Conservation (phyloP, 2,797 vertebrate genomes). For the Cyprinodon diabolis region DNA sequence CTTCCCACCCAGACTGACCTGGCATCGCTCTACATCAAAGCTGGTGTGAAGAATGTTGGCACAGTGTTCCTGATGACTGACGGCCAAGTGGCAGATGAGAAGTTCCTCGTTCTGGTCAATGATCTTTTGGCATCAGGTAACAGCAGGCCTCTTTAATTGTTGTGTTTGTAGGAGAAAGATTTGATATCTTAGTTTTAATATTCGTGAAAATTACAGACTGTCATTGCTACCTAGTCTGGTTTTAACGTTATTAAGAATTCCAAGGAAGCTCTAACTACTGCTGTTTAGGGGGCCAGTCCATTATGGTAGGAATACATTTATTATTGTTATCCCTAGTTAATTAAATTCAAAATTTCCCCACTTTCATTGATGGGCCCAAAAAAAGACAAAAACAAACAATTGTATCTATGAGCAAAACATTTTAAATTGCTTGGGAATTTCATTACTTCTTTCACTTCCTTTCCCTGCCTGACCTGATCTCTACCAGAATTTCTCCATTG, state of each 20-base stretch:
- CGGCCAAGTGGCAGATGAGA: constrained; percentile 90
- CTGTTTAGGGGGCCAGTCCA: not conserved
- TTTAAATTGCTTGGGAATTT: not conserved
- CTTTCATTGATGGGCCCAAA: no score
- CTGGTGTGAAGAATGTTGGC: constrained; percentile 89
- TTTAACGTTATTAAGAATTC: not conserved
- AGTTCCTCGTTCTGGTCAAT: constrained; percentile 94
- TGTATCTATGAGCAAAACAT: not conserved
- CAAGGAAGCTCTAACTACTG: not conserved
- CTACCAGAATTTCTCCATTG: no score
- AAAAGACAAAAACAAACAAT: not conserved
- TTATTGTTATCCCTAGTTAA: not conserved
- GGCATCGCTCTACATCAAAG: constrained; percentile 88
- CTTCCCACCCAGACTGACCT: constrained; percentile 84
- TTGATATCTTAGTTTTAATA: not conserved
- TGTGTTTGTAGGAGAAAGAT: not conserved
- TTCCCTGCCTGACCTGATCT: not conserved
- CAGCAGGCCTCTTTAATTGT: constrained; percentile 41
- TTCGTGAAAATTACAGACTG: not conserved
- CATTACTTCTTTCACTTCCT: not conserved
- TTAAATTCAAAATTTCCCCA: no score
- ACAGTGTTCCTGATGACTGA: constrained; percentile 94
- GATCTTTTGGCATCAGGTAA: constrained; percentile 95
- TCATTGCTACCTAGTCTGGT: not conserved
- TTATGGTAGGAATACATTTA: no score